Evolutionary conservation across 2,888 invertebrate genomes (phyloP), one percentile per base, ranked within the genome.

Genomic region (Amphiduros pacificus): DNA sequence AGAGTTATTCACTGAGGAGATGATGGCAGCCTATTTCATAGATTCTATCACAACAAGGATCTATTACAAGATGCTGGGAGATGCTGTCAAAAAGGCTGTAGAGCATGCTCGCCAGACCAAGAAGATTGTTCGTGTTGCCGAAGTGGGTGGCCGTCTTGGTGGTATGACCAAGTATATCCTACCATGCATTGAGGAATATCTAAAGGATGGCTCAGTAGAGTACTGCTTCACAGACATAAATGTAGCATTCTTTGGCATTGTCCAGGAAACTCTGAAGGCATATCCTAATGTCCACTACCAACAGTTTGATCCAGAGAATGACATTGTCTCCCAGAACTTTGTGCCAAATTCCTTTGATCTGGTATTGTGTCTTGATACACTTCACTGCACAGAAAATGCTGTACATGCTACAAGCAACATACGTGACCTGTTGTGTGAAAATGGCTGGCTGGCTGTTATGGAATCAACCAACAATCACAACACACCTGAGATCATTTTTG

Each of bases 71-170:
- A 22, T 29, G 14, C 41, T 54, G 17, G 49, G 49, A 6, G 61
- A 61, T 49, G 55, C 20, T 17, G 49, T 61, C 2, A 9, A 32
- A 9, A 26, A 49, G n/a, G 61, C 61, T 1, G 41, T 52, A 31
- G 22, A 55, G 9, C 48, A 54, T 26, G 52, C 61, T 6, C 48
- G 20, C 31, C 55, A 61, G 40, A 27, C 32, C 22, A 61, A 61
- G 40, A 44, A 44, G 26, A 36, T 55, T 28, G 61, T 61, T 26
- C 24, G 61, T 20, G 31, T 61, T 9, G n/a, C 31, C 4, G 61
- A 61, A 36, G 55, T 61, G n/a, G 61, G 61, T 26, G 61, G 61
- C 29, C 41, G 61, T 22, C 54, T 61, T 41, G 61, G 61, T 20
- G 61, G 61, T 29, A 27, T 61, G 24, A 48, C 52, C n/a, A 26